Conservation (phyloP, 2,797 vertebrate genomes). For the Leptoclinus maculatus region DNA sequence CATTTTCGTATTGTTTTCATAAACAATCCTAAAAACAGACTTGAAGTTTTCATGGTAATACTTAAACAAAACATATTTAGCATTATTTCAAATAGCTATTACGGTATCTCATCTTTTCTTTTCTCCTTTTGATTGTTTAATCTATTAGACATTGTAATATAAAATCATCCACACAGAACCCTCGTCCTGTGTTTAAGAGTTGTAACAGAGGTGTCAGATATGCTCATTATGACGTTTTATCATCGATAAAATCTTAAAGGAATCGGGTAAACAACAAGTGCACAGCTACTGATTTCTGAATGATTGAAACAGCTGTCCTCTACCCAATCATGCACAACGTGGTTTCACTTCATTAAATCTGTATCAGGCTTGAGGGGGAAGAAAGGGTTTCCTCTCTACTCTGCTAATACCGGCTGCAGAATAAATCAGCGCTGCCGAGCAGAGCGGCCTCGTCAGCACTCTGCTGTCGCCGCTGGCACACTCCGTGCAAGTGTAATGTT, state of each 20-base stretch:
- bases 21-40: no score
- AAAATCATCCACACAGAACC: background rate
- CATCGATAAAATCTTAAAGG: background rate
- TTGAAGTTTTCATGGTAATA: background rate
- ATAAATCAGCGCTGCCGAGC: slow-evolving; percentile 17
- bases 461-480: background rate
- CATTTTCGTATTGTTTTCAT: background rate
- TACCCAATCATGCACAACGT: background rate
- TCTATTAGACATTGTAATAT: background rate
- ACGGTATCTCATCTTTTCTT: background rate
- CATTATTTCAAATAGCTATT: background rate
- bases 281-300: slow-evolving; percentile 2
- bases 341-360: background rate
- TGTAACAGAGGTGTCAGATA: background rate
- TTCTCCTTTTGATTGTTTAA: background rate
- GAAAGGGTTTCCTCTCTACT: background rate
- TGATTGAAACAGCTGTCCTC: background rate
- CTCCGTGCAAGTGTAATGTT: slow-evolving; percentile 16
- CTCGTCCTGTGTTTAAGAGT: background rate
- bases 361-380: background rate
- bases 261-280: background rate
- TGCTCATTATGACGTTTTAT: slow-evolving; percentile 1
- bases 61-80: background rate
- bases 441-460: slow-evolving; percentile 27
- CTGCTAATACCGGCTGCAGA: background rate